Evolutionary conservation across 2,888 invertebrate species (phyloP).

Genomic region (Meghimatium bilineatum): DNA sequence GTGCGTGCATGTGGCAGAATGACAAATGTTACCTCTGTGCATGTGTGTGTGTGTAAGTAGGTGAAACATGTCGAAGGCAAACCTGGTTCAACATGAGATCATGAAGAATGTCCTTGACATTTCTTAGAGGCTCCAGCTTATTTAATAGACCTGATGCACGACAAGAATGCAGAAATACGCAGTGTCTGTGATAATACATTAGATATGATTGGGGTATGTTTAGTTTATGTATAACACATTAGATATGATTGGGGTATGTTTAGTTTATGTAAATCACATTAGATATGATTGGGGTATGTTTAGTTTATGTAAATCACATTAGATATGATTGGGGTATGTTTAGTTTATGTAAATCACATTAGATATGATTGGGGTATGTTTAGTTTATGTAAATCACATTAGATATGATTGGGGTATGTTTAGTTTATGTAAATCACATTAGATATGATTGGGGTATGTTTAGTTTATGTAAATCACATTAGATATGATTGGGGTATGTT

Average conservation of each 20-base stretch:
- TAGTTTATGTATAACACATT: not conserved
- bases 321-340: not conserved
- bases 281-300: not conserved
- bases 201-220: slow-evolving; percentile 92
- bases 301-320: not conserved
- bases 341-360: not conserved
- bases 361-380: too few species aligned
- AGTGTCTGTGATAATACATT: slow-evolving; percentile 96
- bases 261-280: not conserved
- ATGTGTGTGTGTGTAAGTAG: not conserved
- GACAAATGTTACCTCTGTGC: not conserved
- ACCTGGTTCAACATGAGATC: not conserved
- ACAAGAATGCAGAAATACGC: slow-evolving; percentile 94
- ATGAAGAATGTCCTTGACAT: slow-evolving; percentile 45
- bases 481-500: too few species aligned
- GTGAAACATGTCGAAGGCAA: too few species aligned
- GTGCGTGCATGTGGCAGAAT: not conserved
- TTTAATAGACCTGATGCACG: slow-evolving; percentile 97
- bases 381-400: too few species aligned
- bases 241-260: not conserved
- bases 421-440: too few species aligned
- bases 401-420: too few species aligned
- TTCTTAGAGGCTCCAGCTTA: slow-evolving; percentile 92
- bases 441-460: too few species aligned
- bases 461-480: too few species aligned